Evolutionary conservation across 2,797 vertebrate genomes (phyloP), one percentile per base, ranked within the genome.

Genomic region (Sphenodon punctatus): DNA sequence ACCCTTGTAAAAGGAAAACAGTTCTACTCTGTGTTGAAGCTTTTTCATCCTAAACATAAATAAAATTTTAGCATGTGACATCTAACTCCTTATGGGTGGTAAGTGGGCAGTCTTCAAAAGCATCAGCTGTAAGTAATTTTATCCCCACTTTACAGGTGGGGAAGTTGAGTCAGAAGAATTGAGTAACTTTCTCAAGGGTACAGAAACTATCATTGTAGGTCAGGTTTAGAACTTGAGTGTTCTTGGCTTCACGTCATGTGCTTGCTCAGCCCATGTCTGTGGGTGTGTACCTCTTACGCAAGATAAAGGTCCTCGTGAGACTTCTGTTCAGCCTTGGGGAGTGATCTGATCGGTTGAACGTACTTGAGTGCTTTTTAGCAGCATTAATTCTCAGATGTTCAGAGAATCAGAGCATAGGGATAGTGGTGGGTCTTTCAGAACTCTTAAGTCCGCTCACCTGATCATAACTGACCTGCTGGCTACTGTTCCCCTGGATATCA

Each of bases 111-210:
- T 69, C 53, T 42, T 17, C 43, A 51, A 6, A 2, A 56, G 42
- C 55, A 9, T 72, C 11, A 14, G 10, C 36, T 22, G 53, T 68
- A 83, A 65, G 46, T 39, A 22, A 70, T 79, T 67, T 43, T 67
- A 22, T 56, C 16, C 64, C 15, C 8, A 15, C 65, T 51, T 60
- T 55, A 25, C 32, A 32, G 38, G 15, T 30, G 48, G 13, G 23
- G 63, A 76, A 67, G 45, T 14, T 39, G 17, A 23, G 36, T 43
- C 2, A 3, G 63, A 56, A 42, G n/a, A 59, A 14, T 55, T 38
- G 25, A 64, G n/a, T 15, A 32, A 25, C 7, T 39, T 58, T 42
- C 70, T 60, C 0, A 1, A 69, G 49, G 74, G n/a, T 23, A 27
- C 1, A 7, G 45, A 41, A 53, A 25, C 14, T 49, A 53, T 61